Evolutionary conservation across 2,888 invertebrate species (phyloP), one percentile per base, ranked within the genome.

Genomic region (Campoplex nolae): DNA sequence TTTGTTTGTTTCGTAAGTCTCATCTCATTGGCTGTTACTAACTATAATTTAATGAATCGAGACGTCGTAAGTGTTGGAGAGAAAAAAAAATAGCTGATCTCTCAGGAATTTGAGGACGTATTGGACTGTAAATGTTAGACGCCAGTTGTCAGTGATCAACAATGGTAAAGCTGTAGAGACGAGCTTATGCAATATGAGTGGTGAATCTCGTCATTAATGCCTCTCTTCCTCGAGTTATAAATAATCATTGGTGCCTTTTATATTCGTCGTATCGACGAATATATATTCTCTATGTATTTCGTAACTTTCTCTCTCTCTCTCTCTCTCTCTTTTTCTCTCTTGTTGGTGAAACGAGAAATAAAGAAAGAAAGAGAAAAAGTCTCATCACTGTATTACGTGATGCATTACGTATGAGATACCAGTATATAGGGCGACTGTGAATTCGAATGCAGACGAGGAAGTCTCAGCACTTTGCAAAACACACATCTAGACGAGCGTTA

Each of bases 241-340:
- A 83, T 83, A 76, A 83, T 75, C 45, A 32, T 58, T 32, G n/a
- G 45, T 80, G 71, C 71, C 56, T 73, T 81, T 77, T 65, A 80
- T 51, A 74, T 16, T 38, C 62, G 23, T 28, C 3, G 16, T 84
- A 84, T 82, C 70, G 74, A 78, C 45, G 48, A 42, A 51, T 68
- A 51, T 38, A 62, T 71, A 58, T 42, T 35, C 62, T 18, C 62
- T 18, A 45, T 38, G 18, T 6, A 58, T 86, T 86, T 84, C 77
- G 86, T 75, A 87, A 87, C 73, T 82, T 82, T 83, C 68, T 76
- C 76, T 67, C 76, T 67, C n/a, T n/a, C n/a, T 83, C 68, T 76
- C 76, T 67, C 76, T 23, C 0, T 23, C 23, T 23, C 23, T 23
- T 23, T 82, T 82, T 83, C 68, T 76, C 76, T 67, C 76, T 67